These are phyloP conservation scores for Globodera ellingtonae DNA, from an alignment of 1,140 invertebrate species.

Conservation along the genomic window DNA sequence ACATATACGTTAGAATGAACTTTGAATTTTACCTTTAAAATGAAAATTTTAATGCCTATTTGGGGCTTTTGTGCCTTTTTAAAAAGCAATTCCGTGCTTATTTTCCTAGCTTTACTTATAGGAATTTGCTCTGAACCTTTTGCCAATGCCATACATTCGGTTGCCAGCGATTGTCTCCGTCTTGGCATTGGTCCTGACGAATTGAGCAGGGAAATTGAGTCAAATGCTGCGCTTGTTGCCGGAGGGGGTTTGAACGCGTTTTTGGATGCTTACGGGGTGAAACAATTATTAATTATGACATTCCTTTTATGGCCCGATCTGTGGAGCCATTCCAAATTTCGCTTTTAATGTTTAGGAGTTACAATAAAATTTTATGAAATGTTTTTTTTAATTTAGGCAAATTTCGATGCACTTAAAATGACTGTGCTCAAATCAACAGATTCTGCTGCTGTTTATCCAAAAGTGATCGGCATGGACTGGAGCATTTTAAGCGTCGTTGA, in stretches of 20 bases:
- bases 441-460: constrained; percentile 1
- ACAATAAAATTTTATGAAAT: no score
- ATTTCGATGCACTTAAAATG: not conserved
- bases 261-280: constrained; percentile 1
- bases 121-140: not conserved
- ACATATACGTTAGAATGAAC: no score
- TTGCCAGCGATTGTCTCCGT: not conserved
- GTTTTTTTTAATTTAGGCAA: not conserved
- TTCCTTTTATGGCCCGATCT: not conserved
- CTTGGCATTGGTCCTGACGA: not conserved
- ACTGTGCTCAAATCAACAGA: not conserved
- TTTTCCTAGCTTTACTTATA: not conserved
- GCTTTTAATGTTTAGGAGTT: no score
- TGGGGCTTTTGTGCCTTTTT: no score
- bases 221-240: no score
- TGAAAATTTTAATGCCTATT: no score
- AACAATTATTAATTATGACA: not conserved
- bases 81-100: no score
- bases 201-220: not conserved
- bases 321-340: no score
- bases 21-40: no score
- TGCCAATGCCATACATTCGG: not conserved
- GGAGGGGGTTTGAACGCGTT: not conserved
- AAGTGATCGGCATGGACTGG: constrained; percentile 36
- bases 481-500: constrained; percentile 39